Evolutionary conservation across 2,113 vertebrate genomes (phyloP).

Genomic region (Marmota monax): DNA sequence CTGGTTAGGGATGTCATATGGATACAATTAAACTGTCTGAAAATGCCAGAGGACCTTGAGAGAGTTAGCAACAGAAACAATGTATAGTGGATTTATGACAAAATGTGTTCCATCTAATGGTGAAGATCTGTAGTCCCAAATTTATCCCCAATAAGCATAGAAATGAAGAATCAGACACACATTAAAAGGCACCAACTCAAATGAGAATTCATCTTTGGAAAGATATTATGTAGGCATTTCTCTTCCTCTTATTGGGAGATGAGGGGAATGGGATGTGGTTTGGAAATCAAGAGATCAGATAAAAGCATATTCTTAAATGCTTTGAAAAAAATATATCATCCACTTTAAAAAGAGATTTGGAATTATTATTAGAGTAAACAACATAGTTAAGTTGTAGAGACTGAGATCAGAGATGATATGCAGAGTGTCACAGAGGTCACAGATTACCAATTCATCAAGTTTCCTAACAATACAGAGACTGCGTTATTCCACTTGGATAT

Average conservation of each 20-base stretch:
- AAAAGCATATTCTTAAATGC: background rate
- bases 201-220: background rate
- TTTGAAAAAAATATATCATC: too few species aligned
- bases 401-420: background rate
- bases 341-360: constrained; percentile 13
- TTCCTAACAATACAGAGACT: background rate
- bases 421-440: background rate
- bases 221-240: background rate
- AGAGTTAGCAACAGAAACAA: background rate
- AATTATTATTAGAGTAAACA: background rate
- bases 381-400: background rate
- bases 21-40: background rate
- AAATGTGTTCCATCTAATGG: background rate
- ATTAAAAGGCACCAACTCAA: background rate
- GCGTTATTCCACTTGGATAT: background rate
- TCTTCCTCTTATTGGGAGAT: background rate
- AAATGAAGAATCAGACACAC: background rate
- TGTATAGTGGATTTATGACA: background rate
- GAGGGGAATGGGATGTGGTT: background rate
- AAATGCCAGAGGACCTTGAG: background rate
- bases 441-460: background rate
- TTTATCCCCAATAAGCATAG: background rate
- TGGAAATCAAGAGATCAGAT: background rate
- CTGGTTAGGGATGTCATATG: background rate
- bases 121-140: background rate